Conservation (phyloP, 53 echinoderm and acorn worm genomes). For the Arbacia lixula region DNA sequence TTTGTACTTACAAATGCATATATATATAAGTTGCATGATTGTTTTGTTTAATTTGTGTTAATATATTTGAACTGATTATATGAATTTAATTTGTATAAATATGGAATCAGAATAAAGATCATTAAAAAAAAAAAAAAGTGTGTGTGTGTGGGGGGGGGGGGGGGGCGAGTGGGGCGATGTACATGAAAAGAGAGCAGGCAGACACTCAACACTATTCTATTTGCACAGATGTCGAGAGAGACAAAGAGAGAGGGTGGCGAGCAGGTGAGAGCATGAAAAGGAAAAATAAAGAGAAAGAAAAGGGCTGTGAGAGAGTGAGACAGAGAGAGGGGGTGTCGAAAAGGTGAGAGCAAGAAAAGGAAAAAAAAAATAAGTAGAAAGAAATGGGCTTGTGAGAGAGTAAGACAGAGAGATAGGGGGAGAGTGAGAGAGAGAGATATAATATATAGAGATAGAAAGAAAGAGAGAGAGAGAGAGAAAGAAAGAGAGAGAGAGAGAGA, state of each 20-base stretch:
- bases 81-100: too few relatives aligned
- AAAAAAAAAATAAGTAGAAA: neutral
- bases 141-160: too few relatives aligned
- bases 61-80: too few relatives aligned
- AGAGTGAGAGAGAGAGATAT: neutral
- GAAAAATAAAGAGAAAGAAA: neutral
- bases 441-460: too few relatives aligned
- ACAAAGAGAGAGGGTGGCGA: neutral
- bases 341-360: neutral
- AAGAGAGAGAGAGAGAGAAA: neutral
- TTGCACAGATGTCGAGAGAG: neutral
- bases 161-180: neutral
- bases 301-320: neutral
- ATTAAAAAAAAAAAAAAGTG: too few relatives aligned
- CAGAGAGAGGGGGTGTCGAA: neutral
- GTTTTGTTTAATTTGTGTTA: too few relatives aligned
- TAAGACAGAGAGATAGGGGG: neutral
- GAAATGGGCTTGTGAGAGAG: too few relatives aligned
- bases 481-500: neutral
- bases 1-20: too few relatives aligned
- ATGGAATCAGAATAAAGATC: too few relatives aligned
- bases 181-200: neutral
- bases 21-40: too few relatives aligned
- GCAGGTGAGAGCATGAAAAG: too few relatives aligned
- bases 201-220: neutral